Percentiles rank a stretch among this genome's conserved stretches.
Evolutionary conservation across 2,113 vertebrate species (phyloP).

Genomic region (Pheucticus melanocephalus): DNA sequence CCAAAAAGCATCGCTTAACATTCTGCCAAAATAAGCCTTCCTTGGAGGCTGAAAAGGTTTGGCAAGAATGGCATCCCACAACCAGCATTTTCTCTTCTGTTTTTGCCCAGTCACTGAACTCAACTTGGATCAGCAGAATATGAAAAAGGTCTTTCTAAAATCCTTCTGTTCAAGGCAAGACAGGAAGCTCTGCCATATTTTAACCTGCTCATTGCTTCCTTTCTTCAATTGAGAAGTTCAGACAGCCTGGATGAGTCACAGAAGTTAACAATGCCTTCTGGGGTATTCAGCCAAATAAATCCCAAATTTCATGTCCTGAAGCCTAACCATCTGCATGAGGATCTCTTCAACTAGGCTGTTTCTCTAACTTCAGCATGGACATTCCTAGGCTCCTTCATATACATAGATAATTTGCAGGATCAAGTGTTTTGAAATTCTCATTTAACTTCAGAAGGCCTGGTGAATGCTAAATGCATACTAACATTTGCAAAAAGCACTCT

Average conservation of each 20-base stretch:
- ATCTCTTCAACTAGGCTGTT: neutral
- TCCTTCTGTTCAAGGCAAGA: neutral
- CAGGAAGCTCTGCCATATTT: neutral
- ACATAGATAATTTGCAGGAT: neutral
- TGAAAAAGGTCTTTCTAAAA: neutral
- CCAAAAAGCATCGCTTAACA: neutral
- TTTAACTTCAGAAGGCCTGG: neutral
- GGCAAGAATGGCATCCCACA: neutral
- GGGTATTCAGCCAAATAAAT: neutral
- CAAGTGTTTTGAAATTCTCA: neutral
- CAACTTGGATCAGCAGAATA: neutral
- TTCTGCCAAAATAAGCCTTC: slow-evolving; percentile 30
- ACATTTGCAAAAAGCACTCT: neutral
- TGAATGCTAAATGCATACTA: neutral
- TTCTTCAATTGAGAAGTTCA: neutral
- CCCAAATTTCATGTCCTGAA: neutral
- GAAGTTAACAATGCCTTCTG: neutral
- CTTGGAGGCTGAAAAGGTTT: neutral
- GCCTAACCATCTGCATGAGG: neutral
- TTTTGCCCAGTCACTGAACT: slow-evolving; percentile 13
- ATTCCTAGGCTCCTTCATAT: neutral
- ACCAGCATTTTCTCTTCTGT: neutral
- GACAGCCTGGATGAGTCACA: neutral
- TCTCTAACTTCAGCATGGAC: neutral
- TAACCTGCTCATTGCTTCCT: neutral